phyloP scores from a whole-genome alignment of 64 coral and sea anemone genomes.

The Pachyseris speciosa region DNA sequence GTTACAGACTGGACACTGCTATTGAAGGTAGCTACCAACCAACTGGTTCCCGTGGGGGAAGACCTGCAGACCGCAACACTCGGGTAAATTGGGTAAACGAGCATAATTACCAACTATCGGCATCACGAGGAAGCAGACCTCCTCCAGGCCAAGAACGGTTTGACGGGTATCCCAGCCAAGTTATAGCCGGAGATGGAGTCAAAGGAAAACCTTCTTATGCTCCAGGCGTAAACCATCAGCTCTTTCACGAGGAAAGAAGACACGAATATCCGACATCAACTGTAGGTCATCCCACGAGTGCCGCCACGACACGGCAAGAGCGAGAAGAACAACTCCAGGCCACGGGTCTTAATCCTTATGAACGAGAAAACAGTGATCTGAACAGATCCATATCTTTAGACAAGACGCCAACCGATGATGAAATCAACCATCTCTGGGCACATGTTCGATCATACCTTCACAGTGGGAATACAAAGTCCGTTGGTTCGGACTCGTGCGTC shows the following conservation, averaged over 20 bases:
- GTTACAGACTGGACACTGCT: not conserved
- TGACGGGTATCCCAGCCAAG: not conserved
- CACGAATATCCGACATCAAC: constrained; percentile 15
- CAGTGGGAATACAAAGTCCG: constrained; percentile 76
- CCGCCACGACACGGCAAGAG: constrained; percentile 1
- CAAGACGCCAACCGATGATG: constrained; percentile 87
- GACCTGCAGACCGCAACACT: not conserved
- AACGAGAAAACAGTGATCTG: not conserved
- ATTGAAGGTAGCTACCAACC: not conserved
- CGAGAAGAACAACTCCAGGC: not conserved
- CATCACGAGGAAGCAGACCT: not conserved
- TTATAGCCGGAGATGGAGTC: not conserved
- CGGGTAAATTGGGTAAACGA: not conserved
- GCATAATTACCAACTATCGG: not conserved
- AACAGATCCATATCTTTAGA: constrained; percentile 42
- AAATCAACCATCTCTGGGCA: constrained; percentile 86
- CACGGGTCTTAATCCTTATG: not conserved
- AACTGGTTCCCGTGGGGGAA: not conserved
- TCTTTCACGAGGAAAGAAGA: not conserved
- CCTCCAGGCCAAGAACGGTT: not conserved
- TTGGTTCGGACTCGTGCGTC: constrained; percentile 93
- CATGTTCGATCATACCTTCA: constrained; percentile 85
- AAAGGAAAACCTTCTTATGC: not conserved
- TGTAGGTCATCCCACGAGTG: not conserved
- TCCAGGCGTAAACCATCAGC: not conserved